Evolutionary conservation across 2,113 vertebrate genomes (phyloP).

Genomic region (Onychorhynchus coronatus): DNA sequence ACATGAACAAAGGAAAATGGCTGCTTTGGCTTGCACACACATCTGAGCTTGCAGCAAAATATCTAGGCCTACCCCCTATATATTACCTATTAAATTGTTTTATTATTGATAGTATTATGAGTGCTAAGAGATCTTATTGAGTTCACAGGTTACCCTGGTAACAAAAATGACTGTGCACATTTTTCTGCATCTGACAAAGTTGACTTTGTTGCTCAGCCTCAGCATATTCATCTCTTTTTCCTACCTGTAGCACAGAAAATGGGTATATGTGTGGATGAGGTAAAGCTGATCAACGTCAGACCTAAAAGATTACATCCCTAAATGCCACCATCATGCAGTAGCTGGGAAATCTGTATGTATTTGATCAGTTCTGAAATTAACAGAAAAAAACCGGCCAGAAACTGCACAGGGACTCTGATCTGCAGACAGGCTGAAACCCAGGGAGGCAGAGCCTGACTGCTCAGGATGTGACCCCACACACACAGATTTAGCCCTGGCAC

Average conservation of each 20-base stretch:
- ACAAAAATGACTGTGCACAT: background rate
- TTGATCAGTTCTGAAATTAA: background rate
- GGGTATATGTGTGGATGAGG: accelerated
- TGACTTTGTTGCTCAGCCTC: background rate
- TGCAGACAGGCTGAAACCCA: background rate
- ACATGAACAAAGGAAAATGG: background rate
- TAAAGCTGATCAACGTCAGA: background rate
- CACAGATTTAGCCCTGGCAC: too few relatives aligned
- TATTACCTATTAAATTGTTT: background rate
- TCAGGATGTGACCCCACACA: accelerated
- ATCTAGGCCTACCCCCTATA: background rate
- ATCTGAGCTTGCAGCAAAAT: background rate
- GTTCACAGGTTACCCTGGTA: background rate
- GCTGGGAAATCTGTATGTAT: background rate
- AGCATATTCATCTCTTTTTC: background rate
- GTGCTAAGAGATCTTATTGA: background rate
- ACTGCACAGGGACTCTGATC: background rate
- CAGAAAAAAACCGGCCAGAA: background rate
- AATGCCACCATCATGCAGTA: background rate
- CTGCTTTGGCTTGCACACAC: background rate
- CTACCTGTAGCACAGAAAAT: background rate
- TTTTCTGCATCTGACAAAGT: background rate
- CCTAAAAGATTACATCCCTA: background rate
- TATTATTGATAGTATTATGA: background rate
- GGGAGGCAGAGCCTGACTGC: background rate